Conservation (phyloP, 1,140 invertebrate genomes). For the Holcopasites calliopsidis region DNA sequence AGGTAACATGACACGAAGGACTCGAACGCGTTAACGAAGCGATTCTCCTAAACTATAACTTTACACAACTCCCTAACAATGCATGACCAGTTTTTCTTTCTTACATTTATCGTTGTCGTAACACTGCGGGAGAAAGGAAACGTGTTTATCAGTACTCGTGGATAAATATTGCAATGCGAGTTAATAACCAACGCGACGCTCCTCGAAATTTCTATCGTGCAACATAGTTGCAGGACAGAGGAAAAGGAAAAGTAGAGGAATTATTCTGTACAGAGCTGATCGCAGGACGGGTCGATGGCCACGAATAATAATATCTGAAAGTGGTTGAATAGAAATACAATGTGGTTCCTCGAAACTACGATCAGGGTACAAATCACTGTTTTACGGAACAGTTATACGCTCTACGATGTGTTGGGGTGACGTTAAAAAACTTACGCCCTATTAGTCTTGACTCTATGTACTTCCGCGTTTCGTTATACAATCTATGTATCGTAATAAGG, state of each 20-base stretch:
- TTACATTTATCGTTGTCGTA: neutral
- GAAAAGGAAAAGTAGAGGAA: neutral
- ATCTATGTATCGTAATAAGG: slow-evolving; percentile 69
- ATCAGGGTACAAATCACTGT: slow-evolving; percentile 24
- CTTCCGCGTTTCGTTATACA: slow-evolving; percentile 45
- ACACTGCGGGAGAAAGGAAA: slow-evolving; percentile 3
- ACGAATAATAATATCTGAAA: slow-evolving; percentile 20
- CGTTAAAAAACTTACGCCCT: slow-evolving; percentile 49
- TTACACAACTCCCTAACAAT: slow-evolving; percentile 34
- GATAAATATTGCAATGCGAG: slow-evolving; percentile 20
- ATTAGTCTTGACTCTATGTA: slow-evolving; percentile 44
- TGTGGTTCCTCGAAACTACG: slow-evolving; percentile 5
- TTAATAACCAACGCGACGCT: neutral
- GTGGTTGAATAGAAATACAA: slow-evolving; percentile 13
- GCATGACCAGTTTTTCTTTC: slow-evolving; percentile 8
- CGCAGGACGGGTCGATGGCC: slow-evolving; percentile 27
- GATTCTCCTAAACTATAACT: slow-evolving; percentile 14
- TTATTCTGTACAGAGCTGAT: slow-evolving; percentile 11
- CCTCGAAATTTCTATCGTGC: neutral
- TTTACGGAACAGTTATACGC: slow-evolving; percentile 4
- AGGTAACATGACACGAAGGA: slow-evolving; percentile 25
- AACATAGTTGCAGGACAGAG: neutral
- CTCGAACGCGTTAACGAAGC: slow-evolving; percentile 8
- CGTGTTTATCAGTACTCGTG: neutral
- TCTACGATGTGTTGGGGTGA: slow-evolving; percentile 14